A percentile compares a stretch with the other conserved stretches of the same genome.
phyloP scores from a whole-genome alignment of 1,140 invertebrate genomes.

The Marisa cornuarietis region DNA sequence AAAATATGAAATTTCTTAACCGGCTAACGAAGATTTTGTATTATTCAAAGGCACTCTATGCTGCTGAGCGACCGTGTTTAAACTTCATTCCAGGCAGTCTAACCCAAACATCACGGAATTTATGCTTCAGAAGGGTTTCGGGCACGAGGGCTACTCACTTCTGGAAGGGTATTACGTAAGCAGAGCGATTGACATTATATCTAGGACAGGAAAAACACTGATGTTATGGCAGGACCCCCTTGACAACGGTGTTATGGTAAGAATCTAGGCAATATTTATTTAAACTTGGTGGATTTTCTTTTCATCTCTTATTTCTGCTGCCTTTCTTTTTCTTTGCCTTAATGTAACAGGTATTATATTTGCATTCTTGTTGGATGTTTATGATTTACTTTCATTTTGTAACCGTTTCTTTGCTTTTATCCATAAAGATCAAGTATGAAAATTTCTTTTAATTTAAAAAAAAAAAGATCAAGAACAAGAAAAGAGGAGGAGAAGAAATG shows the following conservation, averaged over 20 bases:
- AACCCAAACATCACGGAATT: conserved; percentile 79
- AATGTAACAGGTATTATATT: background rate
- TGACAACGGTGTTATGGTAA: conserved; percentile 76
- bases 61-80: background rate
- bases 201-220: conserved; percentile 65
- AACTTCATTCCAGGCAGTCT: conserved; percentile 70
- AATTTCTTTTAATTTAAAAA: too few species aligned
- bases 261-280: background rate
- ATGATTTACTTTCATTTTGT: too few species aligned
- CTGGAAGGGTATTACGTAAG: conserved; percentile 77
- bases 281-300: background rate
- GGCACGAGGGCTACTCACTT: conserved; percentile 60
- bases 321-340: background rate
- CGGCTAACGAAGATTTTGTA: too few species aligned
- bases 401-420: too few species aligned
- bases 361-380: background rate
- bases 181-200: conserved; percentile 68
- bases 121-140: conserved; percentile 71
- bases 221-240: conserved; percentile 94
- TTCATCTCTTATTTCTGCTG: background rate
- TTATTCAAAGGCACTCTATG: too few species aligned
- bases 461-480: too few species aligned
- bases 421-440: too few species aligned
- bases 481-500: too few species aligned
- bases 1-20: too few species aligned